These are phyloP conservation scores for Nymphalis c-album DNA, from an alignment of 2,888 invertebrate genomes.

Conservation along the genomic window DNA sequence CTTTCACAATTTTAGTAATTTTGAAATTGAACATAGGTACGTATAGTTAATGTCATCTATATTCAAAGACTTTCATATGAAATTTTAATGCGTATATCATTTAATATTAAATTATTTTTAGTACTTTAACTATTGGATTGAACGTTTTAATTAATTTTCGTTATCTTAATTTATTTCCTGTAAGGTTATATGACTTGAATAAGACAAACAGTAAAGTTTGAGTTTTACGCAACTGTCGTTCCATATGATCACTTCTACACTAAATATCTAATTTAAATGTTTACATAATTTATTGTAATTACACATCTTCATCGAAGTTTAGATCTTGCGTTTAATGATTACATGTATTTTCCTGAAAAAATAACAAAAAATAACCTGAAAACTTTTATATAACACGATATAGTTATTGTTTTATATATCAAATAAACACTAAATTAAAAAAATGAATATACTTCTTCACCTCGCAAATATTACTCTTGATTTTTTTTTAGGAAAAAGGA, in stretches of 20 bases:
- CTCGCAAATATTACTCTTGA: not conserved
- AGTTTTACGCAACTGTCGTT: constrained; percentile 22
- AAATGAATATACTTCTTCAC: constrained; percentile 15
- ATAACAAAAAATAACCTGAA: constrained; percentile 9
- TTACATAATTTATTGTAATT: constrained; percentile 31
- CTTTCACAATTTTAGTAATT: constrained; percentile 1
- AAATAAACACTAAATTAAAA: not conserved
- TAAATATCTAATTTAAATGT: constrained; percentile 18
- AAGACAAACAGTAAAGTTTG: constrained; percentile 7
- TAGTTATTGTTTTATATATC: not conserved
- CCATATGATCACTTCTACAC: constrained; percentile 19
- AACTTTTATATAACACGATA: not conserved
- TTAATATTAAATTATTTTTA: constrained; percentile 8
- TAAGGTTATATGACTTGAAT: not conserved
- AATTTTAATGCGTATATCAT: constrained; percentile 2
- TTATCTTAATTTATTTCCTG: not conserved
- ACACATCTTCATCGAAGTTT: constrained; percentile 51
- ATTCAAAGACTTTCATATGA: not conserved
- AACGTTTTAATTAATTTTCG: constrained; percentile 5
- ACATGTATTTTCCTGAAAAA: constrained; percentile 76
- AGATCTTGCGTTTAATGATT: constrained; percentile 58
- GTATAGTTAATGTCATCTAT: not conserved
- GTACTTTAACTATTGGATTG: not conserved
- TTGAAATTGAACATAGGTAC: not conserved
- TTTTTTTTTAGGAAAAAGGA: not conserved